Base-by-base conservation (phyloP, 2,888 invertebrate genomes). In the Pheosia gnoma region DNA sequence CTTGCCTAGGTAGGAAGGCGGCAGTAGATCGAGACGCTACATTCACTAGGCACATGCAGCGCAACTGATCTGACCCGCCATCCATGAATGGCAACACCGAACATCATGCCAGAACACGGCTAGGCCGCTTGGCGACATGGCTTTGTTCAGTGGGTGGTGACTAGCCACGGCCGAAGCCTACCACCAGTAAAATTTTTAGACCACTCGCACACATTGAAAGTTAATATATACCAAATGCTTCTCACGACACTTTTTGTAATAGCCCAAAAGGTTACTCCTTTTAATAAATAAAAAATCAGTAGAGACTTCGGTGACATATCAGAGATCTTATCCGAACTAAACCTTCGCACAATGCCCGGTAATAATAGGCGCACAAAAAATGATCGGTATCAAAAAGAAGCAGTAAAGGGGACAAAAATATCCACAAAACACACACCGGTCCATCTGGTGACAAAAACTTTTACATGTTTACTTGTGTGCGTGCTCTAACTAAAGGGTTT, bases 341-440 rank as follows among this genome's bases (percentile, higher is more conserved):
- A 88, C 84, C 90, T 90, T 91, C 78, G 90, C 91, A 93, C 93
- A 93, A 91, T 90, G 84, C 84, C 65, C 75, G 78, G 82, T 88
- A 89, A 92, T 93, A 93, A 93, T 90, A 86, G 90, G 72, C 77
- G 77, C 77, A 89, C 87, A 93, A 93, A 92, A 92, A 93, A 87
- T 85, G 89, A 92, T 93, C 88, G 85, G 83, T 90, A 93, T 93
- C 90, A 91, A 91, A 91, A 88, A 91, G 85, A 85, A 83, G 79
- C 80, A 84, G 75, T 80, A 86, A 87, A 89, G 89, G 92, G 93
- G 88, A 90, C 88, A 88, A 85, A 89, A 87, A 90, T 88, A 85
- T 85, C 84, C 82, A 86, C 81, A 86, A 87, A 84, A 84, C 81
- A 84, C 81, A 87, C 82, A 82, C 75, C 77, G 74, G 73, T 77